Evolutionary conservation across 2,888 invertebrate genomes (phyloP), one percentile per base, ranked within the genome.

Genomic region (Selenia dentaria): DNA sequence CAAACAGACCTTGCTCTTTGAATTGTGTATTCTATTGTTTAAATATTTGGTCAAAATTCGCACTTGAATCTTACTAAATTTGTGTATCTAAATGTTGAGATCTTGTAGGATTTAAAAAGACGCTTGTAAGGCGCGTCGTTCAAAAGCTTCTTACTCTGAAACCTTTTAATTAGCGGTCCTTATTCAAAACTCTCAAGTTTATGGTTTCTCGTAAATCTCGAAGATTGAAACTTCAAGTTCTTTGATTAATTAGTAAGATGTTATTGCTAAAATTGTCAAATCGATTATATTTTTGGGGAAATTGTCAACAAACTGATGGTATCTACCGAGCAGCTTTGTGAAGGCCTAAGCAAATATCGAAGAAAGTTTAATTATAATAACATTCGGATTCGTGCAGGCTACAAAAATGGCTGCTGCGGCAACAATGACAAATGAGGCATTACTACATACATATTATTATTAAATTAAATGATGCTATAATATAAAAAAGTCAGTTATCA

Each of bases 21-120:
- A 53, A 54, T 60, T 64, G 48, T 65, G 50, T 60, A 57, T 57
- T 62, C 51, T 32, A 12, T 27, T 24, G 16, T n/a, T n/a, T 39
- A 39, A 40, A 42, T 44, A 43, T 47, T 45, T 35, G 32, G 33
- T 28, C 18, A 4, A 33, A 46, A 28, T 47, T 47, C 31, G 35
- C 39, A 35, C 40, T 22, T 26, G 6, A 39, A 45, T 44, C 22
- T 8, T 40, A 20, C 36, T 11, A 20, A 18, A 26, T 27, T 10
- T 9, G 25, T n/a, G 10, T 25, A 9, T 37, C 26, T 47, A 27
- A 41, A 42, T n/a, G n/a, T 42, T 33, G 28, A 32, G 32, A 31
- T 22, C 27, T 33, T 9, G 28, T 11, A 36, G 22, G 16, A 16
- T 16, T 3, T 16, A 16, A 16, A n/a, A n/a, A n/a, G n/a, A n/a